These are phyloP conservation scores for Hylaeus anthracinus DNA, from an alignment of 1,140 invertebrate species.

Conservation along the genomic window DNA sequence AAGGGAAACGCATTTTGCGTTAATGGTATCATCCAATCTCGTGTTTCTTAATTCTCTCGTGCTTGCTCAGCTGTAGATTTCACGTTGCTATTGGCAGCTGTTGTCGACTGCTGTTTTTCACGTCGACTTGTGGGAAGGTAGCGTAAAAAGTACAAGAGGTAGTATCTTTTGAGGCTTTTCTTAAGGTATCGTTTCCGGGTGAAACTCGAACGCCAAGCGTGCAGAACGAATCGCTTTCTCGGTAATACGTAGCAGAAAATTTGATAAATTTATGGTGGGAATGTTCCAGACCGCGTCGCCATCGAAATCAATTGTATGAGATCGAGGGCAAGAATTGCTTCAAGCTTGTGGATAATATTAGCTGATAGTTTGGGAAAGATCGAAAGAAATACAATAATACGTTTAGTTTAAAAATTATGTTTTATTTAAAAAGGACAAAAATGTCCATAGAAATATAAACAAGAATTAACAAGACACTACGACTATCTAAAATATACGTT, in stretches of 20 bases:
- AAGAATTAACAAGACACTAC: too few species aligned
- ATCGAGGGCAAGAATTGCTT: too few species aligned
- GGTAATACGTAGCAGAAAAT: neutral
- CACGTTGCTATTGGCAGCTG: constrained; percentile 8
- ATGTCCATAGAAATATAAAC: too few species aligned
- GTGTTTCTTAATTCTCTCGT: constrained; percentile 20
- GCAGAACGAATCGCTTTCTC: neutral
- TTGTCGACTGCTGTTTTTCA: constrained; percentile 9
- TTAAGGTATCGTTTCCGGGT: neutral
- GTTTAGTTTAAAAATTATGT: too few species aligned
- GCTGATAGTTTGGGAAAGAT: too few species aligned
- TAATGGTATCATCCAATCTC: constrained; percentile 28
- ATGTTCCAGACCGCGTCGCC: neutral
- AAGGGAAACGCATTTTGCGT: neutral
- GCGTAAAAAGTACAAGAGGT: neutral
- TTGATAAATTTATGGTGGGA: neutral
- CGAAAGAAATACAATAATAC: too few species aligned
- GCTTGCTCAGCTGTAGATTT: constrained; percentile 20
- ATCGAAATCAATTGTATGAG: too few species aligned
- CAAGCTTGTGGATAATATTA: too few species aligned
- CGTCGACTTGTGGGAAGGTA: neutral
- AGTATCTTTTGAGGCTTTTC: neutral
- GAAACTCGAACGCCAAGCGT: neutral
- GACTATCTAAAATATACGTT: too few species aligned
- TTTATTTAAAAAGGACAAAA: too few species aligned